Percentiles rank a stretch among this genome's conserved stretches.
These are phyloP conservation scores for Propithecus perrieri DNA, from an alignment of 2,797 vertebrate genomes.

Conservation along the genomic window DNA sequence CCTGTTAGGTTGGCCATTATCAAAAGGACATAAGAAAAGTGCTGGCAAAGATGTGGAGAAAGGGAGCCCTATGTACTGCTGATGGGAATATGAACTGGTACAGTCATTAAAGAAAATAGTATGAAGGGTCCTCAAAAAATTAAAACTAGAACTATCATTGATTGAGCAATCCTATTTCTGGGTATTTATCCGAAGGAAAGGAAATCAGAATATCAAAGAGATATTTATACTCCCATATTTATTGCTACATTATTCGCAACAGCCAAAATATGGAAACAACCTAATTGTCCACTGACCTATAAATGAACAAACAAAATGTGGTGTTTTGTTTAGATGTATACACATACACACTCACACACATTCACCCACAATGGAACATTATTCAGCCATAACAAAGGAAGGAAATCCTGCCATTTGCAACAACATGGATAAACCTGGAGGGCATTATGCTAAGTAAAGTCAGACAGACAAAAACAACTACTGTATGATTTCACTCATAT, in stretches of 20 bases:
- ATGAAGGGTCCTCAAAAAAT: neutral
- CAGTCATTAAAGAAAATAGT: neutral
- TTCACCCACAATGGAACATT: neutral
- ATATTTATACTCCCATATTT: neutral
- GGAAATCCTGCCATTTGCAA: neutral
- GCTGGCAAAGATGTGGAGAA: neutral
- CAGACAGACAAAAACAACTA: neutral
- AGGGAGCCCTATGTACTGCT: neutral
- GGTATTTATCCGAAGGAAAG: neutral
- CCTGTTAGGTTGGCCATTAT: neutral
- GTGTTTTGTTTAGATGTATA: neutral
- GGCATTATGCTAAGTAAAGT: neutral
- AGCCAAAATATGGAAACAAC: neutral
- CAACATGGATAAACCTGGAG: neutral
- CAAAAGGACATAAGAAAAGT: neutral
- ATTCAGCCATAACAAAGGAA: neutral
- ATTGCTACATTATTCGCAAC: neutral
- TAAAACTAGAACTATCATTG: neutral
- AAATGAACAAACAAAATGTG: neutral
- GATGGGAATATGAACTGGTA: neutral
- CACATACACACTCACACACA: too few relatives aligned
- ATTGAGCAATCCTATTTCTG: neutral
- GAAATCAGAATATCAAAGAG: neutral
- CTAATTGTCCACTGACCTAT: neutral
- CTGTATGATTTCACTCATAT: neutral